A percentile compares a stretch with the other conserved stretches of the same genome.
Conservation (phyloP, 2,888 invertebrate species). For the Plagodis pulveraria region DNA sequence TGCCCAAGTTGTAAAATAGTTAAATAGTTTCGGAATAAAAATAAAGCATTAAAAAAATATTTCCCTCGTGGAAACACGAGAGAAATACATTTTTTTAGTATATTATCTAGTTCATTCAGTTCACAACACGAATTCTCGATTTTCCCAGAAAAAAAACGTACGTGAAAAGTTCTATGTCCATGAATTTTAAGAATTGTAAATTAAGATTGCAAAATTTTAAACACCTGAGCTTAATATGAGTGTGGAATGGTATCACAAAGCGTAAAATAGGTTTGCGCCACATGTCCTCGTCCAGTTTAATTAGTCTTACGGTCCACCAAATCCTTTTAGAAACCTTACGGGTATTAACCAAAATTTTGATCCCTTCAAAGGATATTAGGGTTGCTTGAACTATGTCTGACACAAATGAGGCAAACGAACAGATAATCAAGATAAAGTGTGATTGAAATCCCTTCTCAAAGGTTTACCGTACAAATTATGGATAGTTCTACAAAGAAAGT, state of each 20-base stretch:
- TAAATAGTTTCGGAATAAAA: too few species aligned
- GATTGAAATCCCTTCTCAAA: constrained; percentile 4
- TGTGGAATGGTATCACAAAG: background rate
- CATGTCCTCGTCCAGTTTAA: constrained; percentile 1
- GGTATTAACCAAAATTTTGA: constrained; percentile 6
- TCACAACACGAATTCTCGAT: too few species aligned
- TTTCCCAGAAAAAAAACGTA: too few species aligned
- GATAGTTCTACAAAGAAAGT: too few species aligned
- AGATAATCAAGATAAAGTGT: constrained; percentile 11
- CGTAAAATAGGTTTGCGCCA: background rate
- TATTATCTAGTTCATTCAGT: too few species aligned
- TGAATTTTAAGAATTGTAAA: too few species aligned
- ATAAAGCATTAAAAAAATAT: too few species aligned
- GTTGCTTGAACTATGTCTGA: constrained; percentile 3
- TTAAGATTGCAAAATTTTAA: background rate
- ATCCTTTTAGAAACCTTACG: constrained; percentile 3
- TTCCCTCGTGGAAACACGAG: too few species aligned
- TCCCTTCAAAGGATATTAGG: constrained; percentile 5
- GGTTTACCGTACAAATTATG: background rate
- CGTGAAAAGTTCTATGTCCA: too few species aligned
- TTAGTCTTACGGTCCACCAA: constrained; percentile 7
- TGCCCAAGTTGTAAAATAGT: too few species aligned
- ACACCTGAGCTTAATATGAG: background rate
- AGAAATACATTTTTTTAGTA: too few species aligned
- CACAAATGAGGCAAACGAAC: constrained; percentile 9